phyloP scores from a whole-genome alignment of 2,797 vertebrate genomes.

The Melanotaenia trifasciata region DNA sequence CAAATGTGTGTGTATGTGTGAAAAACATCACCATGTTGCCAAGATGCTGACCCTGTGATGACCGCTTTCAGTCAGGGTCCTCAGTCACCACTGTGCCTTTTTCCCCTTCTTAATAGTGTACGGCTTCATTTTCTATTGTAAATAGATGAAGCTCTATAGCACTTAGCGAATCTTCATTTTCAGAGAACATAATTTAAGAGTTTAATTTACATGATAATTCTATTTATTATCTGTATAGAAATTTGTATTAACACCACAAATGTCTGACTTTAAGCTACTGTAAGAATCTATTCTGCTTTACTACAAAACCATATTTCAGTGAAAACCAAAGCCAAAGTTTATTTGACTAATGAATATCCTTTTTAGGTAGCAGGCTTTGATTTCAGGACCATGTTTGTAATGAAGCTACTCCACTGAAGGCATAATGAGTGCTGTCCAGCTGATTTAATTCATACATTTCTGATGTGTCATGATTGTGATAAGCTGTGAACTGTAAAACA shows the following conservation, averaged over 20 bases:
- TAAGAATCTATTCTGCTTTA: slow-evolving; percentile 23
- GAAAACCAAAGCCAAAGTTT: slow-evolving; percentile 68
- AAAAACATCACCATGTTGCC: slow-evolving; percentile 73
- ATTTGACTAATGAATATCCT: slow-evolving; percentile 37
- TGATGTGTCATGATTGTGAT: slow-evolving; percentile 48
- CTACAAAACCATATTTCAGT: slow-evolving; percentile 23
- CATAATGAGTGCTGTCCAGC: not conserved
- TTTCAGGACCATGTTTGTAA: slow-evolving; percentile 42
- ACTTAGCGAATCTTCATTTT: slow-evolving; percentile 29
- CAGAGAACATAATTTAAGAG: slow-evolving; percentile 19
- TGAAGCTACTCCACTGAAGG: slow-evolving; percentile 19
- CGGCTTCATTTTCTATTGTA: slow-evolving; percentile 50
- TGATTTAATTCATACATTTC: slow-evolving; percentile 5
- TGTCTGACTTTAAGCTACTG: slow-evolving; percentile 21
- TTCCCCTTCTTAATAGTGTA: slow-evolving; percentile 23
- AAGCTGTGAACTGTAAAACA: slow-evolving; percentile 30
- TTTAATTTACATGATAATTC: slow-evolving; percentile 16
- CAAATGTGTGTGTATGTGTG: slow-evolving; percentile 18
- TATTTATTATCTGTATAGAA: slow-evolving; percentile 56
- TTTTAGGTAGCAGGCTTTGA: slow-evolving; percentile 48
- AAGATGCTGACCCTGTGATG: slow-evolving; percentile 72
- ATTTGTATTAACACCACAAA: slow-evolving; percentile 14
- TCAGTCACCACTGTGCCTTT: slow-evolving; percentile 75
- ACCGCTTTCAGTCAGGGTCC: slow-evolving; percentile 47
- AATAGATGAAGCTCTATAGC: slow-evolving; percentile 38